Percentiles rank a stretch among this genome's conserved stretches.
Conservation (phyloP, 2,113 vertebrate species). For the Toxostoma redivivum region DNA sequence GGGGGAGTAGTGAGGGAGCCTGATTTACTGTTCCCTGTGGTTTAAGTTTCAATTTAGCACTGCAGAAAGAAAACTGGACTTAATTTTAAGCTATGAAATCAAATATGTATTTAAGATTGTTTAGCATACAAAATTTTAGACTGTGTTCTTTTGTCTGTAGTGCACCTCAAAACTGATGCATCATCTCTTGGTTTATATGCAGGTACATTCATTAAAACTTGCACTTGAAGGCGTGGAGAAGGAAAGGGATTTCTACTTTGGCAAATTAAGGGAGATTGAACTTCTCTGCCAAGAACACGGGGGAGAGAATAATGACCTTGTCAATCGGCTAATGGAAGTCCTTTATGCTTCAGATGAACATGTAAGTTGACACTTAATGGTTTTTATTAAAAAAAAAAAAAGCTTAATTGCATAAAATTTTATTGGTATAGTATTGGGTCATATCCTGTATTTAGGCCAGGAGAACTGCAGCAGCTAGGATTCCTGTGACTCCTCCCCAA, state of each 20-base stretch:
- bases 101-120: neutral
- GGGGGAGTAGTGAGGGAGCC: accelerated
- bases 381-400: neutral
- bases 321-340: conserved; percentile 93
- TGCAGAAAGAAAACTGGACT: neutral
- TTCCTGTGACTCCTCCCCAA: neutral
- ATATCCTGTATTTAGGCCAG: neutral
- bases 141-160: neutral
- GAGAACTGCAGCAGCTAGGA: neutral
- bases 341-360: conserved; percentile 94
- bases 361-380: conserved; percentile 68
- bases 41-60: neutral
- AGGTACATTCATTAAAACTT: conserved; percentile 95
- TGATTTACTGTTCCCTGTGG: neutral
- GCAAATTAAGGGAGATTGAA: conserved; percentile 97
- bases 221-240: conserved; percentile 97
- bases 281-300: conserved; percentile 95
- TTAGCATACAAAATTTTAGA: neutral
- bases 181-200: neutral
- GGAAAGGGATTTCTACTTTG: conserved; percentile 98
- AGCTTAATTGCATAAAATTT: neutral
- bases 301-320: conserved; percentile 88
- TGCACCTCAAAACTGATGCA: neutral
- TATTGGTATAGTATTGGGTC: neutral
- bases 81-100: neutral